A percentile compares a stretch with the other conserved stretches of the same genome.
These are phyloP conservation scores for Hyperoodon ampullatus DNA, from an alignment of 2,113 vertebrate species.

Conservation along the genomic window DNA sequence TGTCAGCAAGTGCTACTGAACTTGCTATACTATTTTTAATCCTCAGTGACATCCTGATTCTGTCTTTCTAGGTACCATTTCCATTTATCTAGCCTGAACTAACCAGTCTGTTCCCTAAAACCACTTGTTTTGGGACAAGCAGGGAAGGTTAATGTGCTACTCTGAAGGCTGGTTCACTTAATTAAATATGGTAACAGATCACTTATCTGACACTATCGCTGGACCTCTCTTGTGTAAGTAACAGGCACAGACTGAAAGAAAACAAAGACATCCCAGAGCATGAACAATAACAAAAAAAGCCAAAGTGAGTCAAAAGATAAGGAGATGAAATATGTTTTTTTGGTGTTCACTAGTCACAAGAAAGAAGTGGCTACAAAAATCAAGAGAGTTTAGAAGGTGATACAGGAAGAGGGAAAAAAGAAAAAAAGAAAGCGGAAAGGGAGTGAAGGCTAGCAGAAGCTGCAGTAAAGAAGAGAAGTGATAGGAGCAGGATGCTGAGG, in stretches of 20 bases:
- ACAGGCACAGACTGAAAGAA: background rate
- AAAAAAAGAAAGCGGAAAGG: background rate
- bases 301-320: background rate
- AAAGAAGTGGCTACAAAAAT: conserved; percentile 27
- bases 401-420: background rate
- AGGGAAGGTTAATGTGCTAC: background rate
- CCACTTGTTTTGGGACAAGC: background rate
- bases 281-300: background rate
- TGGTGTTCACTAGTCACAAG: background rate
- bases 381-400: background rate
- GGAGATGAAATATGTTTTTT: background rate
- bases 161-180: background rate
- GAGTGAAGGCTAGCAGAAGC: background rate
- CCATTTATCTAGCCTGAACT: background rate
- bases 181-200: background rate
- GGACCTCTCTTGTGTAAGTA: background rate
- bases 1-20: conserved; percentile 4
- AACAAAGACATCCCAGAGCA: conserved; percentile 16
- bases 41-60: background rate
- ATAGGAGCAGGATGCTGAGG: background rate
- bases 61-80: background rate
- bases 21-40: background rate
- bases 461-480: background rate
- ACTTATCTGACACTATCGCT: background rate
- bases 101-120: background rate